phyloP scores from a whole-genome alignment of 2,113 vertebrate species.

The Mellivora capensis region DNA sequence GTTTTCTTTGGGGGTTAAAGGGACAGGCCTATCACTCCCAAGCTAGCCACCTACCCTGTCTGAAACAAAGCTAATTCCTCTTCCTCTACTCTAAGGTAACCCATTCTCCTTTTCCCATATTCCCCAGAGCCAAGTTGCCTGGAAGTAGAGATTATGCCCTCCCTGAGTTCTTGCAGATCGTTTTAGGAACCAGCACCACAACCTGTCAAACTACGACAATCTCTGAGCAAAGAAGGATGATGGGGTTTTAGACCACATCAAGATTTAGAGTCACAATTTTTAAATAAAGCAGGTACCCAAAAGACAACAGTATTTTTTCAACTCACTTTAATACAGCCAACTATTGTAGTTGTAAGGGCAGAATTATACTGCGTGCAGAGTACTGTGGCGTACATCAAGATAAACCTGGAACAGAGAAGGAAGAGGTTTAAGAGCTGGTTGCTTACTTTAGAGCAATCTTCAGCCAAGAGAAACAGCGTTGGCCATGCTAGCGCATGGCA shows the following conservation, averaged over 20 bases:
- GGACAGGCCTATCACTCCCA: no score
- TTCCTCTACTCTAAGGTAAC: neutral
- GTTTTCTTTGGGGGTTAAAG: neutral
- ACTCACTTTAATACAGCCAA: slow-evolving; percentile 96
- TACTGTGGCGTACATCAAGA: slow-evolving; percentile 96
- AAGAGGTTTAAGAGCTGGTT: neutral
- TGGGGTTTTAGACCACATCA: neutral
- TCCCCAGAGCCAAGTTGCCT: neutral
- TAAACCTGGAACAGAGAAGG: slow-evolving; percentile 83
- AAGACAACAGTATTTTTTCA: neutral
- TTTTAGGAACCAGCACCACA: neutral
- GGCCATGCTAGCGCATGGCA: neutral
- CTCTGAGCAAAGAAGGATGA: neutral
- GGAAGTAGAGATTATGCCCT: neutral
- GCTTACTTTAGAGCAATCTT: neutral
- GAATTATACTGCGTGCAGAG: slow-evolving; percentile 98
- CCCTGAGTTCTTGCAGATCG: neutral
- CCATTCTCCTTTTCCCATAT: neutral
- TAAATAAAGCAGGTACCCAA: neutral
- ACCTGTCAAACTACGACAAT: neutral
- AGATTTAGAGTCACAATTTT: neutral
- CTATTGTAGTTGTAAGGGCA: slow-evolving; percentile 97
- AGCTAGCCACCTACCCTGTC: neutral
- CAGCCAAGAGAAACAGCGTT: neutral
- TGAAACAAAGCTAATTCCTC: neutral